Conservation (phyloP, 2,797 vertebrate species). For the Darevskia nairensis region DNA sequence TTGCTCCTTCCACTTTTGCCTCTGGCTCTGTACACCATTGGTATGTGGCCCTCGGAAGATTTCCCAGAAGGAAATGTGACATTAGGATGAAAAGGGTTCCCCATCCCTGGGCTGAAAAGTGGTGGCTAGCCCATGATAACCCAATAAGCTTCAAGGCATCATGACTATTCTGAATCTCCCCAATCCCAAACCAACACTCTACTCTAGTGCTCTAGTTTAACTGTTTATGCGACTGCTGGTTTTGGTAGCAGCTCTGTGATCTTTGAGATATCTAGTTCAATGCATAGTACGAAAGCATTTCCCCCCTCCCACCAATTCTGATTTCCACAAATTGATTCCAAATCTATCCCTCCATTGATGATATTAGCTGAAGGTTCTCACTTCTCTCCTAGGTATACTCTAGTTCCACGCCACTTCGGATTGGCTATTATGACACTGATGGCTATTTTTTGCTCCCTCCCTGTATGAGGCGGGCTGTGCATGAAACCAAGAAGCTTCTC, state of each 20-base stretch:
- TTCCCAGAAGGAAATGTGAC: too few relatives aligned
- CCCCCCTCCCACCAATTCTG: background rate
- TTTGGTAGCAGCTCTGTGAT: background rate
- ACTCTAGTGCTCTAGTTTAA: background rate
- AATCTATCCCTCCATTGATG: background rate
- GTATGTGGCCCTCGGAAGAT: too few relatives aligned
- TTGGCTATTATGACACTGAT: slow-evolving; percentile 62
- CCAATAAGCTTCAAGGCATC: background rate
- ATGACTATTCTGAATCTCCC: background rate
- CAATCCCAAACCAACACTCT: background rate
- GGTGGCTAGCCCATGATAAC: background rate
- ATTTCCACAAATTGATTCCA: background rate
- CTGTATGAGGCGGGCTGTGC: slow-evolving; percentile 54
- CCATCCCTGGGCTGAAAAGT: too few relatives aligned
- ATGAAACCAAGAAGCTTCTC: slow-evolving; percentile 53
- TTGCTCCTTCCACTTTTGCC: too few relatives aligned
- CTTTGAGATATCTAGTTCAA: background rate
- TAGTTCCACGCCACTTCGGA: slow-evolving; percentile 49
- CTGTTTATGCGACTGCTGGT: background rate
- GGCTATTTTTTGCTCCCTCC: slow-evolving; percentile 62
- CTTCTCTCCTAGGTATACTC: slow-evolving; percentile 50
- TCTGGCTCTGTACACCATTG: too few relatives aligned
- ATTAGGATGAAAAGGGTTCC: too few relatives aligned
- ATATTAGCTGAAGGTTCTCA: background rate
- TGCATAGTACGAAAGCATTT: background rate